Percentiles rank a stretch among this genome's conserved stretches.
phyloP scores from a whole-genome alignment of 2,113 vertebrate species.

The Heterotilapia buettikoferi region DNA sequence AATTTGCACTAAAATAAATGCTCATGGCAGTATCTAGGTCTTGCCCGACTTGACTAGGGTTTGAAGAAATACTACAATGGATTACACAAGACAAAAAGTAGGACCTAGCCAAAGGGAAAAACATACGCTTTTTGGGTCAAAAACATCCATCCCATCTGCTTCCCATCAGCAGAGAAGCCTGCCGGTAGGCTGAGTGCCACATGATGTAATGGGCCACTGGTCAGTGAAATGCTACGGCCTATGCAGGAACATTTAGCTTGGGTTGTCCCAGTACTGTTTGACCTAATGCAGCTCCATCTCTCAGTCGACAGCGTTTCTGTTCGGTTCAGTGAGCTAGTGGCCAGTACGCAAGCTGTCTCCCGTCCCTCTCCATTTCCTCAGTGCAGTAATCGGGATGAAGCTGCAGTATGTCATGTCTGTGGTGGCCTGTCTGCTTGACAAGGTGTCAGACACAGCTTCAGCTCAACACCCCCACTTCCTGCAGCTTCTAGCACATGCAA shows the following conservation, averaged over 20 bases:
- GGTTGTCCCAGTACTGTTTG: slow-evolving; percentile 40
- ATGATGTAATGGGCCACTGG: slow-evolving; percentile 50
- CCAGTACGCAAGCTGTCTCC: slow-evolving; percentile 61
- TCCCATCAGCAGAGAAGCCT: background rate
- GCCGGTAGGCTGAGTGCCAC: slow-evolving; percentile 25
- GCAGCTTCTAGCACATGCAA: slow-evolving; percentile 30
- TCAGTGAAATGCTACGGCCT: slow-evolving; percentile 46
- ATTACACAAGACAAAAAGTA: background rate
- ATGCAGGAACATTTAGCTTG: slow-evolving; percentile 24
- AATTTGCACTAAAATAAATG: background rate
- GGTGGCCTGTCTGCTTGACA: slow-evolving; percentile 63
- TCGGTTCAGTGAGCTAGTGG: slow-evolving; percentile 59
- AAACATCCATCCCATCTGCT: background rate
- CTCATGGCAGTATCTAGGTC: background rate
- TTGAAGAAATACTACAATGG: background rate
- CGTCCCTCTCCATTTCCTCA: slow-evolving; percentile 65
- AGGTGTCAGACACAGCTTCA: slow-evolving; percentile 60
- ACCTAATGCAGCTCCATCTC: slow-evolving; percentile 52
- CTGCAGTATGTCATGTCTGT: slow-evolving; percentile 67
- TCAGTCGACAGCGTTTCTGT: slow-evolving; percentile 48
- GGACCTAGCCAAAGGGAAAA: background rate
- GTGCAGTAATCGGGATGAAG: slow-evolving; percentile 61
- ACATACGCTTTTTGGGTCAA: background rate
- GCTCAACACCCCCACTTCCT: background rate
- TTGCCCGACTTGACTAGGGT: background rate